Evolutionary conservation across 2,888 invertebrate species (phyloP).

Genomic region (Oligia fasciuncula): DNA sequence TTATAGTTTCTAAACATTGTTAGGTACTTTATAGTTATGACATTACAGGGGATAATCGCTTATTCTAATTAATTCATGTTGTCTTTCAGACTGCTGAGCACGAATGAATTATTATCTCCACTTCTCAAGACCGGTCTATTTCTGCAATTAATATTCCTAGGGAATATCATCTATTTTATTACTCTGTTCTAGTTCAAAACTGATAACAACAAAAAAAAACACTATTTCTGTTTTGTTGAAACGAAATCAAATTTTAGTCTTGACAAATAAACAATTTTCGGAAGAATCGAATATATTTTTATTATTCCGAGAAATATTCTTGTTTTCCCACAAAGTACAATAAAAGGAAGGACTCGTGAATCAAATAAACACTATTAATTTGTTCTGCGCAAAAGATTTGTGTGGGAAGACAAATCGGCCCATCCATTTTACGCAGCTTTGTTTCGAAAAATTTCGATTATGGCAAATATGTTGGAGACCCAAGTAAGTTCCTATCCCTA

Average conservation of each 20-base stretch:
- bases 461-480: neutral
- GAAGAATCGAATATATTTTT: constrained; percentile 18
- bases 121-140: neutral
- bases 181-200: neutral
- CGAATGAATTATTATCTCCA: too few species aligned
- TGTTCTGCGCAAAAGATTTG: constrained; percentile 42
- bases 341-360: constrained; percentile 20
- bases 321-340: constrained; percentile 26
- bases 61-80: neutral
- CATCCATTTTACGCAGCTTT: constrained; percentile 35
- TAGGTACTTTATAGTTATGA: neutral
- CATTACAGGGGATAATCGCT: neutral
- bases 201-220: neutral
- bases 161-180: neutral
- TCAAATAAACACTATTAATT: constrained; percentile 46
- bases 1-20: neutral
- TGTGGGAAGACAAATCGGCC: constrained; percentile 26
- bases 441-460: constrained; percentile 26
- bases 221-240: constrained; percentile 5
- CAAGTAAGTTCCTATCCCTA: neutral
- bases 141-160: neutral
- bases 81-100: constrained; percentile 31
- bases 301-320: constrained; percentile 10
- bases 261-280: constrained; percentile 35
- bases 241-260: neutral